Evolutionary conservation across 2,113 vertebrate species (phyloP).

Genomic region (Microtus pennsylvanicus): DNA sequence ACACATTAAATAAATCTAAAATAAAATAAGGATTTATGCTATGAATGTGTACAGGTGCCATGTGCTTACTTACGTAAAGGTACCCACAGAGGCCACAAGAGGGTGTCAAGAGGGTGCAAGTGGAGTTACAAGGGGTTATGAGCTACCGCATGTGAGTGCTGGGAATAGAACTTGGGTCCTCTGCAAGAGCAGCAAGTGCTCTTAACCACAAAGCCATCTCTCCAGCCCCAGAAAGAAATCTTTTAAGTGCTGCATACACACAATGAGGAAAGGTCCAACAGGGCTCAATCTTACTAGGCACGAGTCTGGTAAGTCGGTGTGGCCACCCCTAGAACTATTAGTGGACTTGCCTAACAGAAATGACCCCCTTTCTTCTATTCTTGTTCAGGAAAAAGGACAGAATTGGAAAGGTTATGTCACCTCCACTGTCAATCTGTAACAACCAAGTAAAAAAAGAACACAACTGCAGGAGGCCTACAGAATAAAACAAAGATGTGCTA

Average conservation of each 20-base stretch:
- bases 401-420: not conserved
- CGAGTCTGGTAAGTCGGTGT: not conserved
- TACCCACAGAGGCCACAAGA: no score
- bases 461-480: not conserved
- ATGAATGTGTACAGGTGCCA: not conserved
- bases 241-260: constrained; percentile 18
- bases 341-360: not conserved
- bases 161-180: no score
- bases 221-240: not conserved
- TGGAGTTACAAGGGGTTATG: no score
- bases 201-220: no score
- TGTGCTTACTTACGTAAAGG: not conserved
- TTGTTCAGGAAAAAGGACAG: not conserved
- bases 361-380: not conserved
- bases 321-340: not conserved
- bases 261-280: not conserved
- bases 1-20: not conserved
- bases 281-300: not conserved
- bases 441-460: not conserved
- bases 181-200: no score
- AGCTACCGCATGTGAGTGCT: no score
- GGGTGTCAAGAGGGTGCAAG: no score
- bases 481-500: not conserved
- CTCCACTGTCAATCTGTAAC: not conserved
- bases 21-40: no score